Conservation (phyloP, 2,888 invertebrate species). For the Bimastos eiseni region DNA sequence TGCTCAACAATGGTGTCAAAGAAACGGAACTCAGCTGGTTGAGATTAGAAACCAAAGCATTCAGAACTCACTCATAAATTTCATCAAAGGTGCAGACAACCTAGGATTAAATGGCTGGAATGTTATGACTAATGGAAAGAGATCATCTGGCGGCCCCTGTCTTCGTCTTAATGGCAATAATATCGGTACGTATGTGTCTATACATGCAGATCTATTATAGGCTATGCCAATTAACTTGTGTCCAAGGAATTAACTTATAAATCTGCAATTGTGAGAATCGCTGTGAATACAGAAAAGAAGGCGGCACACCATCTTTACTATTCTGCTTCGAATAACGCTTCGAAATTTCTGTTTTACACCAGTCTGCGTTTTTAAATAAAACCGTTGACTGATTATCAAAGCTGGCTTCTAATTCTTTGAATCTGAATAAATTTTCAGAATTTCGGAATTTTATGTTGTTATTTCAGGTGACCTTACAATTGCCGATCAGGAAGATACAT, state of each 20-base stretch:
- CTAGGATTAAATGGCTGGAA: not conserved
- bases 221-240: no score
- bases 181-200: not conserved
- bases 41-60: not conserved
- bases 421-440: no score
- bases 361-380: no score
- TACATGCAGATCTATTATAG: no score
- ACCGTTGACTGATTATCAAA: no score
- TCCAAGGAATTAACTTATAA: not conserved
- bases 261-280: not conserved
- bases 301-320: no score
- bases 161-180: not conserved
- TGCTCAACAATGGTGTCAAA: not conserved
- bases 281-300: no score
- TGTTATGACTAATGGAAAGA: not conserved
- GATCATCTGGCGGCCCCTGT: not conserved
- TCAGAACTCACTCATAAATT: not conserved
- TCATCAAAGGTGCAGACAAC: not conserved
- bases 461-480: not conserved
- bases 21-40: not conserved
- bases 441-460: no score
- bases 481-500: not conserved
- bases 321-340: no score
- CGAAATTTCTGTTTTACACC: no score
- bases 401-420: no score